Evolutionary conservation across 2,888 invertebrate genomes (phyloP).

Genomic region (Apamea anceps): DNA sequence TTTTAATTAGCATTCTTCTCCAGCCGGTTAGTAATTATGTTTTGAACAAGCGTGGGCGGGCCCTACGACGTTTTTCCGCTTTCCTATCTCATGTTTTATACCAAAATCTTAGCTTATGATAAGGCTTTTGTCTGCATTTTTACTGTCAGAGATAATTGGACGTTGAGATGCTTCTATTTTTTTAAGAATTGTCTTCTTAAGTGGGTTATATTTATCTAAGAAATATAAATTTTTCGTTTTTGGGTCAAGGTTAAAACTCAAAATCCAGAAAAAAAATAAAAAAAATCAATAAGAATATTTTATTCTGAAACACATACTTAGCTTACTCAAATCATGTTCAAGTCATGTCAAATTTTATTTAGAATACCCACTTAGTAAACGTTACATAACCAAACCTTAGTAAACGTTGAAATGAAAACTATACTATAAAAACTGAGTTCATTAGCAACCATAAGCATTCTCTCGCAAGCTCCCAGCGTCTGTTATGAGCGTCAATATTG

Average conservation of each 20-base stretch:
- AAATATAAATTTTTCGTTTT: slow-evolving; percentile 1
- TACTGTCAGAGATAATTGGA: slow-evolving; percentile 32
- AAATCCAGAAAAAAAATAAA: not conserved
- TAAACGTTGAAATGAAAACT: not conserved
- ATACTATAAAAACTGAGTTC: slow-evolving; percentile 18
- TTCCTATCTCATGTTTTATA: slow-evolving; percentile 54
- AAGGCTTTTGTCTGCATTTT: slow-evolving; percentile 37
- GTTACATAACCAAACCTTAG: not conserved
- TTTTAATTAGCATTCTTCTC: slow-evolving; percentile 72
- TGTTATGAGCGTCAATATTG: slow-evolving; percentile 73
- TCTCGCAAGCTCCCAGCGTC: slow-evolving; percentile 24
- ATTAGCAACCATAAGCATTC: slow-evolving; percentile 23
- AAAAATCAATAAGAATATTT: not conserved
- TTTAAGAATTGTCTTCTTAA: not conserved
- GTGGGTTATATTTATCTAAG: not conserved
- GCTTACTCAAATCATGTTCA: not conserved
- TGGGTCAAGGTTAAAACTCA: not conserved
- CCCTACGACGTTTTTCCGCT: slow-evolving; percentile 52
- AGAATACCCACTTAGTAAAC: not conserved
- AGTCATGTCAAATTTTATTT: not conserved
- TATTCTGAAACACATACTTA: not conserved
- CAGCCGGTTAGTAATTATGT: slow-evolving; percentile 68
- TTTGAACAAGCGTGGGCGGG: slow-evolving; percentile 63
- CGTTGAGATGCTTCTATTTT: slow-evolving; percentile 13
- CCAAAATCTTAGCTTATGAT: slow-evolving; percentile 37